Base-by-base conservation (phyloP, 2,797 vertebrate genomes). In the Pangasius djambal region DNA sequence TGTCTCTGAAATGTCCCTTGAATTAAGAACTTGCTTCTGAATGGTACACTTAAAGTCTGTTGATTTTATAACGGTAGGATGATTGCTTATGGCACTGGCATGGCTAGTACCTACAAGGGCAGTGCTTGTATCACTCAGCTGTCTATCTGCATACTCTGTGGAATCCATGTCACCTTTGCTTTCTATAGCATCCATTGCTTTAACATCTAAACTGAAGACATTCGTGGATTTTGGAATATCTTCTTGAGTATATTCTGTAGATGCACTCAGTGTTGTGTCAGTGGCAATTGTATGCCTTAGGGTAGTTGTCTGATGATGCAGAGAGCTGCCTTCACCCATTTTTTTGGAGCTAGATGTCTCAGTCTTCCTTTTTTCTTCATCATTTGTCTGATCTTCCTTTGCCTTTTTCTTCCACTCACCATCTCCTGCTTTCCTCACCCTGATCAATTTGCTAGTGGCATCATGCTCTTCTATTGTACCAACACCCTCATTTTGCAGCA, bases 191-290 rank as follows among this genome's bases (percentile, higher is more conserved):
- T 91, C 87, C 50, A 31, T 67, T 86, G 85, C 61, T 28, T 63
- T 86, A 67, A 34, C 78, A 57, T 91, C 89, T 48, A 15, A 87
- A 20, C 28, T 34, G 57, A 75, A 57, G 50, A 52, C 34, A 18
- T 74, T 85, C 67, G 85, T 18, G 77, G 61, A 79, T 61, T 74
- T 52, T 63, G 87, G 3, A 44, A 22, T 44, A 40, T 72, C 34
- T 72, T 72, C 40, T 22, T 72, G 78, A 88, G 63, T 84, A 7
- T 59, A 75, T 85, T 87, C 87, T 85, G 69, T 91, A 87, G 77
- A 82, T 15, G 34, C 67, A 55, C 12, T 61, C 48, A n/a, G 55
- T 85, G 87, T 69, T 83, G 79, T 40, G 31, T 83, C 79, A 34
- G 31, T 59, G 55, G 55, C 55, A 28, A 75, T 44, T 9, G n/a